Percentiles rank a stretch among this genome's conserved stretches.
Conservation (phyloP, 2,888 invertebrate species). For the Trichopoda pennipes region DNA sequence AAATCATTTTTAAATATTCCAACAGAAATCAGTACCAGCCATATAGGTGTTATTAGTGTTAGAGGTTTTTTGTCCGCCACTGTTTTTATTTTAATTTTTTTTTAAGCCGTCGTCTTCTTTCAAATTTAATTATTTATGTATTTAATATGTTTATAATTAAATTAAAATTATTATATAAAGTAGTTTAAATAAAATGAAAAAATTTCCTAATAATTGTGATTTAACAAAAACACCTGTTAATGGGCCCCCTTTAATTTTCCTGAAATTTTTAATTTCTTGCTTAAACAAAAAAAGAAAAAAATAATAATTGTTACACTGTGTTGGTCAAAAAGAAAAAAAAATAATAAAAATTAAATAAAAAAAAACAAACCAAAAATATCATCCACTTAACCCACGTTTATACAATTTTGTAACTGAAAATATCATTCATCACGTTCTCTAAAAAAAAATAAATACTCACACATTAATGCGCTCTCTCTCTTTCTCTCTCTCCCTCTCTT, state of each 20-base stretch:
- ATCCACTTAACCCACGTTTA: conserved; percentile 17
- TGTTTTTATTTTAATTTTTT: conserved; percentile 31
- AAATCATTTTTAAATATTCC: too few species aligned
- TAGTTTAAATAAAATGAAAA: conserved; percentile 60
- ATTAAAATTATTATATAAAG: conserved; percentile 46
- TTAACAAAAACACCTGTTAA: conserved; percentile 29
- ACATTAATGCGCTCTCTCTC: not conserved
- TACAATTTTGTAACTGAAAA: conserved; percentile 35
- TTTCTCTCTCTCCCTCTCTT: conserved; percentile 4
- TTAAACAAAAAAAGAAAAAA: conserved; percentile 8
- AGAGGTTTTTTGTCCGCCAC: not conserved
- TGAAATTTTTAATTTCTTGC: not conserved
- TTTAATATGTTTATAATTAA: conserved; percentile 58
- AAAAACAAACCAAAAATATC: conserved; percentile 2
- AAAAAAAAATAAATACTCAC: conserved; percentile 8
- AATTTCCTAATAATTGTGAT: conserved; percentile 66
- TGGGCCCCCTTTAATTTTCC: not conserved
- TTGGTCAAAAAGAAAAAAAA: not conserved
- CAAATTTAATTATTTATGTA: conserved; percentile 14
- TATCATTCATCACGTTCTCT: conserved; percentile 40
- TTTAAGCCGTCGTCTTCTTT: conserved; percentile 44
- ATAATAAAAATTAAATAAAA: not conserved
- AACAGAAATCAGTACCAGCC: too few species aligned
- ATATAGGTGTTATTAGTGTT: not conserved
- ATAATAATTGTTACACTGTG: not conserved